A percentile compares a stretch with the other conserved stretches of the same genome.
Evolutionary conservation across 2,888 invertebrate species (phyloP).

Genomic region (Acronicta psi): DNA sequence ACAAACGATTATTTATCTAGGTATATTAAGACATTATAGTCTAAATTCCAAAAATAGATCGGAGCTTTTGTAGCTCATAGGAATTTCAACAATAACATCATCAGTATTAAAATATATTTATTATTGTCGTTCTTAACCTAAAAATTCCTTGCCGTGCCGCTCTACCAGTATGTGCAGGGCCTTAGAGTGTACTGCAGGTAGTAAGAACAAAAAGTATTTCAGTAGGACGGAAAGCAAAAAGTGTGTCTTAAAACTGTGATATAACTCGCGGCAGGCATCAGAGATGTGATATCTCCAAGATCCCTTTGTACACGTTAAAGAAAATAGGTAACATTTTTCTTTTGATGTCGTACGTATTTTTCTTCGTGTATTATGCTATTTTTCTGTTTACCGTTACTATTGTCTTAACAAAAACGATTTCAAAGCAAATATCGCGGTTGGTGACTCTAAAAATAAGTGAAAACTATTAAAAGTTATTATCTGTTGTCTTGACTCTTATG

Average conservation of each 20-base stretch:
- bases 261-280: constrained; percentile 57
- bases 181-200: constrained; percentile 35
- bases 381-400: constrained; percentile 48
- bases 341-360: constrained; percentile 51
- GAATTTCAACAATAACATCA: too few relatives aligned
- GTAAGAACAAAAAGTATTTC: constrained; percentile 42
- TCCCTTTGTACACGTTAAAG: constrained; percentile 58
- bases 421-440: not conserved
- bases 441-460: constrained; percentile 13
- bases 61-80: too few relatives aligned
- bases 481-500: too few relatives aligned
- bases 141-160: too few relatives aligned
- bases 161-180: too few relatives aligned
- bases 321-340: constrained; percentile 61
- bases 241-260: constrained; percentile 56
- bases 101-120: too few relatives aligned
- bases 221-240: constrained; percentile 45
- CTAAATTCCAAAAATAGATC: too few relatives aligned
- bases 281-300: constrained; percentile 61
- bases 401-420: constrained; percentile 34
- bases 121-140: too few relatives aligned
- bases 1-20: too few relatives aligned
- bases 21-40: too few relatives aligned
- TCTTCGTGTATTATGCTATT: constrained; percentile 41
- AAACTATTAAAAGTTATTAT: not conserved